Evolutionary conservation across 2,113 vertebrate genomes (phyloP).

Genomic region (Etia nguti): DNA sequence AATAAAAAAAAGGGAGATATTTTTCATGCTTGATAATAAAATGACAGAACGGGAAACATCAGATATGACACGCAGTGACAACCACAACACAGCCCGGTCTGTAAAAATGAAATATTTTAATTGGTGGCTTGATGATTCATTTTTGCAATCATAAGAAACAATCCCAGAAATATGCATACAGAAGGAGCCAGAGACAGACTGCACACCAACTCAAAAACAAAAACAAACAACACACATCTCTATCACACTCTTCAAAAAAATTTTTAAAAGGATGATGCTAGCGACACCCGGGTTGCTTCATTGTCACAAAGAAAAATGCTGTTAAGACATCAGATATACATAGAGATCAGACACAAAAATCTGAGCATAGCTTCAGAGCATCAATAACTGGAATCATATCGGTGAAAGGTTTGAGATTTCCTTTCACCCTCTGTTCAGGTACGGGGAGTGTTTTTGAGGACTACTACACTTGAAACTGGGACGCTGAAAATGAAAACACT

Average conservation of each 20-base stretch:
- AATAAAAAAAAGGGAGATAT: not conserved
- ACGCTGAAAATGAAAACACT: slow-evolving; percentile 8
- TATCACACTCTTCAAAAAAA: slow-evolving; percentile 22
- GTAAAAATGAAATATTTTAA: slow-evolving; percentile 76
- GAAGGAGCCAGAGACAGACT: slow-evolving; percentile 47
- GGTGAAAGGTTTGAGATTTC: slow-evolving; percentile 6
- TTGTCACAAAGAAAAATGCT: slow-evolving; percentile 44
- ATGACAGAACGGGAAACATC: not conserved
- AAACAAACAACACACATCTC: slow-evolving; percentile 13
- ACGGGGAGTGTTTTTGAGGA: not conserved
- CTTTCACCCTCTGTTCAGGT: not conserved
- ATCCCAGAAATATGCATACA: slow-evolving; percentile 57
- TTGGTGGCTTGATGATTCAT: slow-evolving; percentile 70
- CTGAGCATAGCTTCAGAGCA: slow-evolving; percentile 39
- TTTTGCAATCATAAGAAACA: slow-evolving; percentile 69
- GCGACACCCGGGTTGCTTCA: slow-evolving; percentile 24
- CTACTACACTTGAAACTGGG: slow-evolving; percentile 20
- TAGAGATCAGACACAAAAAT: slow-evolving; percentile 26
- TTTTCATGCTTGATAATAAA: not conserved
- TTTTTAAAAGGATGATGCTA: not conserved
- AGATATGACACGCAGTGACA: slow-evolving; percentile 1
- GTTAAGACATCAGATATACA: slow-evolving; percentile 63
- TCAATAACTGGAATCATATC: slow-evolving; percentile 48
- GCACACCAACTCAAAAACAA: slow-evolving; percentile 28
- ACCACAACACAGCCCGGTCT: slow-evolving; percentile 45